Base-by-base conservation (phyloP, 2,113 vertebrate genomes). In the Tautogolabrus adspersus region DNA sequence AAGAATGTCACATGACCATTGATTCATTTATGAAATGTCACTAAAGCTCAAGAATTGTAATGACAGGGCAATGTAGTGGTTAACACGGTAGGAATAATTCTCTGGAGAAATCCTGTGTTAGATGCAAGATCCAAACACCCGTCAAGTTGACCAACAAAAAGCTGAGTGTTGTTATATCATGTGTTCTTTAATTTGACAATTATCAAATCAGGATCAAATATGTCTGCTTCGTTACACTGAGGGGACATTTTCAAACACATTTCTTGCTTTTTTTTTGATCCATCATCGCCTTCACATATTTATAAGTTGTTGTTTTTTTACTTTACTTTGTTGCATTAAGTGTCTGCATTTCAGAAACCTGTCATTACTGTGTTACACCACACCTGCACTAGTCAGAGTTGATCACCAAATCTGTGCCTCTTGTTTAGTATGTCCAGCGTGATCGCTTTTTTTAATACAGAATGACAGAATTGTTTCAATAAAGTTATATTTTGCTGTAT, bases 401-500 rank as follows among this genome's bases (percentile, higher is more conserved):
- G 11, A 74, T 67, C 54, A 88, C 88, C 82, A 78, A 69, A 84
- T 74, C 34, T 86, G 81, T 87, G 86, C 76, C 84, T 90, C 69
- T 72, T 72, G 73, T 88, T 67, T 71, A 2, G 64, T 79, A 57
- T 70, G 86, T 81, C 44, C 1, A 72, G 52, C 10, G 49, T 75
- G 68, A 80, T 84, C 1, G 58, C 62, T 80, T 68, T 83, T 46
- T 59, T 82, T 84, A 77, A 82, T 60, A 49, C 19, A 59, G 54
- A 71, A 79, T 64, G 47, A 82, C 40, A 75, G 85, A 83, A 87
- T 82, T 59, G 23, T 90, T 76, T 87, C 64, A 88, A 89, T 92
- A 91, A 92, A 91, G 75, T 52, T 83, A 57, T 91, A 78, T 89
- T 92, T 87, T 83, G 70, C 75, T 81, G 79, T 91, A 84, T 65